Percentiles rank a stretch among this genome's conserved stretches.
Evolutionary conservation across 2,888 invertebrate genomes (phyloP).

Genomic region (Vesta saturnalis): DNA sequence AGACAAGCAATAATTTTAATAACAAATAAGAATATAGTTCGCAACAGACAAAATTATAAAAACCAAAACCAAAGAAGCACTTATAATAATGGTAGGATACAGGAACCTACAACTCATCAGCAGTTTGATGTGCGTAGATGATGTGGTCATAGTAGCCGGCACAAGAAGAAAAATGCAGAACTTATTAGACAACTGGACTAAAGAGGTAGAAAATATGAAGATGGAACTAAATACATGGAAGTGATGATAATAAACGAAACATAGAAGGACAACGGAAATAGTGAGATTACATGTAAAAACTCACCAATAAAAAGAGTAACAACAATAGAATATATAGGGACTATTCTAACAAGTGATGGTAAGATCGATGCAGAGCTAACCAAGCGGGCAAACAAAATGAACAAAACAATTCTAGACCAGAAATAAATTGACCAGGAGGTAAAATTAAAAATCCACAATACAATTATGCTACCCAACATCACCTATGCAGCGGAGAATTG

Average conservation of each 20-base stretch:
- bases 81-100: not conserved
- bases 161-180: too few relatives aligned
- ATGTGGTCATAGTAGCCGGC: too few relatives aligned
- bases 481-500: slow-evolving; percentile 15
- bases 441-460: slow-evolving; percentile 10
- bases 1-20: too few relatives aligned
- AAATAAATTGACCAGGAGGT: slow-evolving; percentile 6
- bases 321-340: too few relatives aligned
- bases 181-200: too few relatives aligned
- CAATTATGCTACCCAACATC: slow-evolving; percentile 4
- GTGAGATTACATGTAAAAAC: not conserved
- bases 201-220: too few relatives aligned
- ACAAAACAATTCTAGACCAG: slow-evolving; percentile 9
- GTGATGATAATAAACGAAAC: not conserved
- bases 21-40: too few relatives aligned
- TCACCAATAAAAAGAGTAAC: not conserved
- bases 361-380: slow-evolving; percentile 9
- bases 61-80: too few relatives aligned
- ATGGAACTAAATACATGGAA: too few relatives aligned
- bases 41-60: too few relatives aligned
- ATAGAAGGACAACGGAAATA: slow-evolving; percentile 4
- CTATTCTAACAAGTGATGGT: not conserved
- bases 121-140: not conserved
- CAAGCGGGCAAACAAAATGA: too few relatives aligned
- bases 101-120: not conserved